phyloP scores from a whole-genome alignment of 2,797 vertebrate genomes.

The Hoplostethus atlanticus region DNA sequence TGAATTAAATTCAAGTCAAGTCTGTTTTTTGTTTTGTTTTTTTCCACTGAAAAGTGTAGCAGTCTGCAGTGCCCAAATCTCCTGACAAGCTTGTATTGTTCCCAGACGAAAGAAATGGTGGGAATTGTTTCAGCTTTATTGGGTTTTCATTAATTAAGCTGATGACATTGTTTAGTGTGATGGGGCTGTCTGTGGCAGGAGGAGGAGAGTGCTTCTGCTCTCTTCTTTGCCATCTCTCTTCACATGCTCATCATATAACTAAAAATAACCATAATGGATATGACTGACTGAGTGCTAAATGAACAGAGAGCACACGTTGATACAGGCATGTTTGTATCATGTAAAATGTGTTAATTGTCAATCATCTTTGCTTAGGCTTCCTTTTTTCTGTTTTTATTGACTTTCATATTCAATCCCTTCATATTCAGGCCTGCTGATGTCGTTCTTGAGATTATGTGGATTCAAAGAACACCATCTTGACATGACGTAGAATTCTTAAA shows the following conservation, averaged over 20 bases:
- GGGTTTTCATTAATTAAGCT: slow-evolving; percentile 52
- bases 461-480: too few species aligned
- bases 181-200: slow-evolving; percentile 2
- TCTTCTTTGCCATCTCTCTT: slow-evolving; percentile 15
- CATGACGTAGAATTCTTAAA: too few species aligned
- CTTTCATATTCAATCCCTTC: too few species aligned
- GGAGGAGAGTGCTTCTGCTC: slow-evolving; percentile 15
- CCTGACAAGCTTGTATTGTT: slow-evolving; percentile 42
- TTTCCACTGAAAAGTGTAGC: slow-evolving; percentile 20
- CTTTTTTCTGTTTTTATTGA: too few species aligned
- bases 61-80: slow-evolving; percentile 2
- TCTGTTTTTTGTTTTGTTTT: slow-evolving; percentile 23
- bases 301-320: too few species aligned
- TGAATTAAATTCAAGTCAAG: slow-evolving; percentile 44
- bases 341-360: too few species aligned
- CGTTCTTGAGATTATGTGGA: too few species aligned
- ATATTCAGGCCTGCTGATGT: too few species aligned
- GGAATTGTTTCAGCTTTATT: slow-evolving; percentile 46
- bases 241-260: neutral
- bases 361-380: too few species aligned
- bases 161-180: neutral
- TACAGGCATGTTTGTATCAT: too few species aligned
- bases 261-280: too few species aligned
- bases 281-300: too few species aligned
- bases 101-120: slow-evolving; percentile 33